phyloP scores from a whole-genome alignment of 2,888 invertebrate genomes.

The Ichneumoninae sp. region DNA sequence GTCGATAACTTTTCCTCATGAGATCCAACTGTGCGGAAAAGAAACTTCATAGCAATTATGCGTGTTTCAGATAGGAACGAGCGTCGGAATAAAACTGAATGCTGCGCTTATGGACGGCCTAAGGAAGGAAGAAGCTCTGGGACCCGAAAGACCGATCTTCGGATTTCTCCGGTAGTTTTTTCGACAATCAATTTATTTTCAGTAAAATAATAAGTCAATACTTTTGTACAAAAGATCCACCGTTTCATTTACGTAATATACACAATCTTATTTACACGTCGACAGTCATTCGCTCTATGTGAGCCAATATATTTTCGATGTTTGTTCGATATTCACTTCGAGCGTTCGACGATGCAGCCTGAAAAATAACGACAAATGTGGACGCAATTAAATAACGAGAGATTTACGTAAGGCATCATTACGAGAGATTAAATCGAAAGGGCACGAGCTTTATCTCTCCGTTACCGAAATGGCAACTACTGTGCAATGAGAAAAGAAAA shows the following conservation, averaged over 20 bases:
- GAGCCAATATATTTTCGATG: conserved; percentile 73
- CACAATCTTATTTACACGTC: conserved; percentile 44
- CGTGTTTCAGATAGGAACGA: conserved; percentile 87
- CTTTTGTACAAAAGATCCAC: conserved; percentile 2
- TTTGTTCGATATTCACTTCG: conserved; percentile 76
- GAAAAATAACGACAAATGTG: conserved; percentile 48
- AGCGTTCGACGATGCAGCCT: conserved; percentile 63
- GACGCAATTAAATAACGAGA: background rate
- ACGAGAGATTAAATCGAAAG: background rate
- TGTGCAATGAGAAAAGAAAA: background rate
- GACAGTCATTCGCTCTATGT: conserved; percentile 71
- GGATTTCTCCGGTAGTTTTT: conserved; percentile 84
- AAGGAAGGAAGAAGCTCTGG: conserved; percentile 86
- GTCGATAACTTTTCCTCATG: no score
- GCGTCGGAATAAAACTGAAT: conserved; percentile 90
- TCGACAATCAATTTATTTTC: conserved; percentile 25
- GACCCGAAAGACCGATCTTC: conserved; percentile 81
- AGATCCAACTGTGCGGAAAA: background rate
- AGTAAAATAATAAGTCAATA: conserved; percentile 46
- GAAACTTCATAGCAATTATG: background rate
- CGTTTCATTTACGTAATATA: background rate
- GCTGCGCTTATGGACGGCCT: conserved; percentile 88
- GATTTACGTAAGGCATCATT: no score
- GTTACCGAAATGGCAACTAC: background rate
- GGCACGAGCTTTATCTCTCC: background rate